Percentiles rank a stretch among this genome's conserved stretches.
These are phyloP conservation scores for Nothoprocta pentlandii DNA, from an alignment of 2,113 vertebrate species.

Conservation along the genomic window DNA sequence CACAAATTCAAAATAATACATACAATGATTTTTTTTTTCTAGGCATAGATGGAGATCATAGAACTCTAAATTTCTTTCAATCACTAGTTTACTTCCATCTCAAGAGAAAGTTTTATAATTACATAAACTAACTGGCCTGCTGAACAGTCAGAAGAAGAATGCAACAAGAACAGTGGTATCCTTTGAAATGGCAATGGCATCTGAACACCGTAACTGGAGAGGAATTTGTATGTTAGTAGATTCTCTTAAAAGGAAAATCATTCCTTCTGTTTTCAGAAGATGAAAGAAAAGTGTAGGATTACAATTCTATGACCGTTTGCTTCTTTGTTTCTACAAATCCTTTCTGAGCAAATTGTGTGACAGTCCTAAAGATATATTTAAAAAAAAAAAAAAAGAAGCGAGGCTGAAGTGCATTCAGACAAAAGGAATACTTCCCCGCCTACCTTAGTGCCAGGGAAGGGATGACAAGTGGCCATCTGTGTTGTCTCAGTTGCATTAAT, in stretches of 20 bases:
- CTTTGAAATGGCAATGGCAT: not conserved
- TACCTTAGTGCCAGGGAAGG: not conserved
- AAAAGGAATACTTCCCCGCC: not conserved
- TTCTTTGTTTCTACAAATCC: not conserved
- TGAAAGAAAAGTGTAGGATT: not conserved
- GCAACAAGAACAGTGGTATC: not conserved
- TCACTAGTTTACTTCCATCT: not conserved
- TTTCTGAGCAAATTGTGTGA: not conserved
- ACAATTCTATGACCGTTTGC: too few relatives aligned
- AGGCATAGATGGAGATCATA: too few relatives aligned
- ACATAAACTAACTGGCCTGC: not conserved
- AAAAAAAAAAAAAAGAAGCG: not conserved
- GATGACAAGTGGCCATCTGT: not conserved
- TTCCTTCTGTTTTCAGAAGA: not conserved
- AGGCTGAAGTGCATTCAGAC: not conserved
- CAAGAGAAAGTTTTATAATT: not conserved
- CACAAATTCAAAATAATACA: not conserved
- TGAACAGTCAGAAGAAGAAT: not conserved
- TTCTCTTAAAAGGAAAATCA: not conserved
- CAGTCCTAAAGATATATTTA: not conserved
- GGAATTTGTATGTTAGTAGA: not conserved
- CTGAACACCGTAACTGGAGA: not conserved
- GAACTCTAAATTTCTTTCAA: not conserved
- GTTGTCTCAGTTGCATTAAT: not conserved
- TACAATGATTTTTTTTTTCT: not conserved